Conservation (phyloP, 2,888 invertebrate species). For the Pherbina coryleti region DNA sequence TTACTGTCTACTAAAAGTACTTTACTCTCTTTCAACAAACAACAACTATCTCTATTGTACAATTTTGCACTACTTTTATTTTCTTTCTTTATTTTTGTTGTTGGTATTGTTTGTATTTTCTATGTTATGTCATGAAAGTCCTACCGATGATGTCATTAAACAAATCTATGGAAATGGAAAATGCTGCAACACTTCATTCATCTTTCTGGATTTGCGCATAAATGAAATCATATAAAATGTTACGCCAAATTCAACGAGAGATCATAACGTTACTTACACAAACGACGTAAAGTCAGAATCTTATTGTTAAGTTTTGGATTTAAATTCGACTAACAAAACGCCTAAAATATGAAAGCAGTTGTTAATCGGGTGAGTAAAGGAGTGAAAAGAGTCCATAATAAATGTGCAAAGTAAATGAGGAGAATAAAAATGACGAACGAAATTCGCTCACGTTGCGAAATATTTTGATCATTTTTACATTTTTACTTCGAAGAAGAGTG, state of each 20-base stretch:
- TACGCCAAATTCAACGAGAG: conserved; percentile 27
- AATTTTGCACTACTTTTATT: conserved; percentile 4
- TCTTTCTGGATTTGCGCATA: background rate
- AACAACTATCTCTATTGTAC: background rate
- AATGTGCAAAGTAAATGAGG: too few species aligned
- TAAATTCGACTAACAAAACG: background rate
- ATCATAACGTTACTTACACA: conserved; percentile 44
- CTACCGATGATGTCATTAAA: background rate
- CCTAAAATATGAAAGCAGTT: conserved; percentile 50
- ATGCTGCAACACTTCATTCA: conserved; percentile 28
- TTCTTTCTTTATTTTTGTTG: background rate
- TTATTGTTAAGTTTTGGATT: background rate
- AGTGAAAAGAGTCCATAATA: background rate
- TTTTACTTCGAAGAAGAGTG: too few species aligned
- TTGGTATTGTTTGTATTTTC: background rate
- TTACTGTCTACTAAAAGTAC: background rate
- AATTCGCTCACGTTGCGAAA: too few species aligned
- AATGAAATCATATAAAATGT: conserved; percentile 46
- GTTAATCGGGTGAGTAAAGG: conserved; percentile 53
- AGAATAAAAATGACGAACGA: too few species aligned
- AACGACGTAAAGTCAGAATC: conserved; percentile 19
- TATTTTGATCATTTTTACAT: too few species aligned
- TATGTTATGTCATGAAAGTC: background rate
- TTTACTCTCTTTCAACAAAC: conserved; percentile 16
- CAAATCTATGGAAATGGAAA: background rate